phyloP scores from a whole-genome alignment of 2,888 invertebrate species.

The Eugnorisma glareosa region DNA sequence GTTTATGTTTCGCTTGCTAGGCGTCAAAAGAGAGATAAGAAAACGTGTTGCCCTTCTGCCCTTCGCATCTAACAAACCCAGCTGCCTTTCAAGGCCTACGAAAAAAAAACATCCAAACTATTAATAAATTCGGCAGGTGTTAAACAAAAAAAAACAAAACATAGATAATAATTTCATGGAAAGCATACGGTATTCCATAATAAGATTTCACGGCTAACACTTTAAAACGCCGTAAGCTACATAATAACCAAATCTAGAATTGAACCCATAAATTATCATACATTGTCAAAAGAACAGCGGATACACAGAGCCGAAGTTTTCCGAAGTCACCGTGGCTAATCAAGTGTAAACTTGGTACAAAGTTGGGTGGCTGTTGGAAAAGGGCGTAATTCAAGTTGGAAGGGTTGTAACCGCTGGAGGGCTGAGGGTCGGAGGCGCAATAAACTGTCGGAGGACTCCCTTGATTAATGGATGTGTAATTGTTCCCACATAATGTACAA shows the following conservation, averaged over 20 bases:
- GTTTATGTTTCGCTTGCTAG: neutral
- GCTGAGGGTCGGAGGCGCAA: slow-evolving; percentile 82
- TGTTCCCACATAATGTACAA: slow-evolving; percentile 88
- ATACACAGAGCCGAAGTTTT: slow-evolving; percentile 72
- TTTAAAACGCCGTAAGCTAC: slow-evolving; percentile 41
- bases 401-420: slow-evolving; percentile 82
- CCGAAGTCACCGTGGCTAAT: slow-evolving; percentile 82
- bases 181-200: slow-evolving; percentile 36
- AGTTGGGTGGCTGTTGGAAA: slow-evolving; percentile 76
- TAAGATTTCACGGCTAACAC: slow-evolving; percentile 41
- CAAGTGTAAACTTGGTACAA: slow-evolving; percentile 84
- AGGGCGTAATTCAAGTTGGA: slow-evolving; percentile 81
- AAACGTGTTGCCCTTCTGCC: neutral
- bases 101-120: slow-evolving; percentile 12
- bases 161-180: slow-evolving; percentile 14
- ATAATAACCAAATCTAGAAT: slow-evolving; percentile 56
- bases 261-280: slow-evolving; percentile 70
- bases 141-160: slow-evolving; percentile 31
- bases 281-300: slow-evolving; percentile 71
- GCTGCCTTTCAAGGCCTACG: slow-evolving; percentile 10
- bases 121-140: slow-evolving; percentile 39
- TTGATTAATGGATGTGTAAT: slow-evolving; percentile 88
- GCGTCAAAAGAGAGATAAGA: neutral
- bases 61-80: slow-evolving; percentile 7
- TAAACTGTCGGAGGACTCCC: slow-evolving; percentile 83